Evolutionary conservation across 2,888 invertebrate species (phyloP), one percentile per base, ranked within the genome.

Genomic region (Perizoma flavofasciatum): DNA sequence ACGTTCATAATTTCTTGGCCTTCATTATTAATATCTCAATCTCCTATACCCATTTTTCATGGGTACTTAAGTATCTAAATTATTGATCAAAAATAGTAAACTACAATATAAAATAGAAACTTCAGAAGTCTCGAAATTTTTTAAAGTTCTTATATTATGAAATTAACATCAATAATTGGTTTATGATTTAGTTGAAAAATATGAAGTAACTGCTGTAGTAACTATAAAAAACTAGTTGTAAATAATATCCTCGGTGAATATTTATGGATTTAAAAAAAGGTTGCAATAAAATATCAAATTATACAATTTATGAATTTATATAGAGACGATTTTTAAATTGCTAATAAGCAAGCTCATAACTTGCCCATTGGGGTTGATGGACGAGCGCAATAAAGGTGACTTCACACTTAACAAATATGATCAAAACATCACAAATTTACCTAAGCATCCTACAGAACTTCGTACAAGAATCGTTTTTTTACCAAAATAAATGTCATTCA

Each of bases 141-240:
- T 7, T 5, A 39, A 10, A 37, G 39, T 7, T 39, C 37, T 11
- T 8, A 37, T 22, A 49, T 49, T 49, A 49, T 49, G 39, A 11
- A 49, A 49, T 49, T 39, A 39, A 10, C 35, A 39, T 39, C 39
- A 5, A 49, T n/a, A 22, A 22, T 22, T 11, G 8, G 4, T 5
- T n/a, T 34, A 7, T 37, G 37, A 37, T 49, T 11, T 37, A 7
- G 48, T 49, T 49, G 7, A 37, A 37, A 49, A 49, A 11, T 11
- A 39, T 7, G 37, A 49, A 49, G 48, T 11, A 48, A 37, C 48
- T 10, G 34, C 8, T 39, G 10, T 4, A 4, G 8, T n/a, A 49
- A 7, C 49, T 37, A 22, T 48, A 35, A 48, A 48, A 48, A 46
- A 11, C 46, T 48, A 35, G 47, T 49, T 49, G 49, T 39, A 39